phyloP scores from a whole-genome alignment of 2,888 invertebrate species.

The Chymomyza procnemis region DNA sequence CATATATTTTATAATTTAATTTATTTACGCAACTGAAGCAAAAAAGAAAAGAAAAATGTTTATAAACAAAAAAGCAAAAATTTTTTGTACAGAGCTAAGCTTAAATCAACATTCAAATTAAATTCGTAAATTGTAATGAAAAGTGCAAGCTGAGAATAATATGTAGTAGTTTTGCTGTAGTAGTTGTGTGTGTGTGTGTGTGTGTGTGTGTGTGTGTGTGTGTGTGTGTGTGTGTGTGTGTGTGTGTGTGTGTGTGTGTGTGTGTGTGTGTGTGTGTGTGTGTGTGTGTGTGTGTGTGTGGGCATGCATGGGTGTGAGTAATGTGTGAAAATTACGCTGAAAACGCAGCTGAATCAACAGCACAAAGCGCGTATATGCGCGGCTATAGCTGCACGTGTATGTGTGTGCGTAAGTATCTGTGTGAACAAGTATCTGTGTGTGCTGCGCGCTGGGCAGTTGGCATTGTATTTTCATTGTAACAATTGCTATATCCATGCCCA shows the following conservation, averaged over 20 bases:
- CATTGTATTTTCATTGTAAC: constrained; percentile 43
- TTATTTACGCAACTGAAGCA: background rate
- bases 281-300: constrained; percentile 5
- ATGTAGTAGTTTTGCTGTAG: background rate
- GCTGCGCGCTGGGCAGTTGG: constrained; percentile 14
- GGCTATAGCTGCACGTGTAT: background rate
- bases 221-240: constrained; percentile 6
- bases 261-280: constrained; percentile 4
- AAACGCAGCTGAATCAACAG: constrained; percentile 48
- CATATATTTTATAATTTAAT: too few relatives aligned
- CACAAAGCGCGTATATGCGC: background rate
- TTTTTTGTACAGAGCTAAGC: constrained; percentile 7
- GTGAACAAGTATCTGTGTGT: background rate
- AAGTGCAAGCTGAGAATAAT: constrained; percentile 1
- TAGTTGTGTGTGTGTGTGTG: constrained; percentile 4
- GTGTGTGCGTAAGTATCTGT: background rate
- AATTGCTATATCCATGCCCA: constrained; percentile 22
- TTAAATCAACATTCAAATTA: constrained; percentile 50
- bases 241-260: constrained; percentile 28
- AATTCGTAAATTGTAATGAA: constrained; percentile 41
- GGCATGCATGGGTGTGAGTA: constrained; percentile 5
- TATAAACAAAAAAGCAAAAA: background rate
- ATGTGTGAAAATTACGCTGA: constrained; percentile 46
- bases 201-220: constrained; percentile 6
- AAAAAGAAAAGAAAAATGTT: background rate